A percentile compares a stretch with the other conserved stretches of the same genome.
Conservation (phyloP, 2,797 vertebrate genomes). For the Cryptoprocta ferox region DNA sequence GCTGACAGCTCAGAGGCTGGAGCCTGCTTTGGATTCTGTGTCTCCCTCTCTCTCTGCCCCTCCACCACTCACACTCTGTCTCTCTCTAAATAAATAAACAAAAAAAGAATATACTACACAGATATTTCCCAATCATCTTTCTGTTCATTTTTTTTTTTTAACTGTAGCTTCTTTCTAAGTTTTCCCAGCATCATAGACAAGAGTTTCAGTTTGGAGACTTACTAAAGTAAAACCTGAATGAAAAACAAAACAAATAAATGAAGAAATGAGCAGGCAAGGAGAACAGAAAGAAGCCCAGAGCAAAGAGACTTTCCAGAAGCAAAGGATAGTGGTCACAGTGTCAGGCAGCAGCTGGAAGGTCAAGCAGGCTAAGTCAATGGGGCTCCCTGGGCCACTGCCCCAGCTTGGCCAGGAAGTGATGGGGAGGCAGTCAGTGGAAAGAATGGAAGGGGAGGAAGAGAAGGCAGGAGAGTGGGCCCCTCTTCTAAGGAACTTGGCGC, state of each 20-base stretch:
- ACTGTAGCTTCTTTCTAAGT: background rate
- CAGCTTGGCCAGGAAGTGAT: background rate
- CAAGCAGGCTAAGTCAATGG: background rate
- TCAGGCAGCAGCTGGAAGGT: background rate
- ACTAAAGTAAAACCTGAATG: background rate
- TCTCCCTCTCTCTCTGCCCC: too few relatives aligned
- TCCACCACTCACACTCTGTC: too few relatives aligned
- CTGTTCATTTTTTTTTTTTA: background rate
- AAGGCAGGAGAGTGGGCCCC: background rate
- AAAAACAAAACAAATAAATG: background rate
- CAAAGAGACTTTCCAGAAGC: slow-evolving; percentile 1
- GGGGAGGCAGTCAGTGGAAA: background rate
- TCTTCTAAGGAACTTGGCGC: background rate
- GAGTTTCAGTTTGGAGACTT: background rate
- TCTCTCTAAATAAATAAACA: too few relatives aligned
- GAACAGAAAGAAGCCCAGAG: background rate
- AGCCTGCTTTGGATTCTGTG: too few relatives aligned
- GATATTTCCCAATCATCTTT: background rate
- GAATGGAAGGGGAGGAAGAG: background rate
- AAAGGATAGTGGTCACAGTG: background rate
- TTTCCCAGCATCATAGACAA: background rate
- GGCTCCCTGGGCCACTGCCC: background rate
- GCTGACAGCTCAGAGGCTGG: too few relatives aligned
- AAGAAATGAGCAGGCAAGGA: background rate
- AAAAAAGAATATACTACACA: background rate